A percentile compares a stretch with the other conserved stretches of the same genome.
Conservation (phyloP, 2,888 invertebrate genomes). For the Lycophotia porphyrea region DNA sequence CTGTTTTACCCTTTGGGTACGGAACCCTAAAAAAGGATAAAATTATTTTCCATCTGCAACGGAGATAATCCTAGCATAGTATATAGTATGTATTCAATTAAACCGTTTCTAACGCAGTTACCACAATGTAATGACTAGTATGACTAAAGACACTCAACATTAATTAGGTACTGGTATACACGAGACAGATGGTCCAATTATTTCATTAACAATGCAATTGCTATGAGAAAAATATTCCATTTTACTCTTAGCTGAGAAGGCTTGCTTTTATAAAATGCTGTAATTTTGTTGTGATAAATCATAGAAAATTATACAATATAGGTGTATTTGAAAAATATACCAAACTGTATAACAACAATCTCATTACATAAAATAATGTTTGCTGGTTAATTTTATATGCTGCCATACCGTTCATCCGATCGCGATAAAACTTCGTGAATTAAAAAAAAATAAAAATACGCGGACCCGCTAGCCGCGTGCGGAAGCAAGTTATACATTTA, state of each 20-base stretch:
- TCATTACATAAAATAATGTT: too few relatives aligned
- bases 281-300: too few relatives aligned
- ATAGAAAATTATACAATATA: too few relatives aligned
- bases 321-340: too few relatives aligned
- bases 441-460: too few relatives aligned
- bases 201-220: slow-evolving; percentile 41
- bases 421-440: too few relatives aligned
- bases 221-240: slow-evolving; percentile 30
- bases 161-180: background rate
- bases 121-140: background rate
- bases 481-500: too few relatives aligned
- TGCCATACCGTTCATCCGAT: too few relatives aligned
- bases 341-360: too few relatives aligned
- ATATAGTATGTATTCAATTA: slow-evolving; percentile 4
- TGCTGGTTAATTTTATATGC: background rate
- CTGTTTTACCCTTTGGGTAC: too few relatives aligned
- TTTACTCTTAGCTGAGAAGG: background rate
- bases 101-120: background rate
- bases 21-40: too few relatives aligned
- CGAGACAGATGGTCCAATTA: slow-evolving; percentile 12
- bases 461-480: too few relatives aligned
- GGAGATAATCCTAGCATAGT: background rate
- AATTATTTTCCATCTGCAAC: background rate
- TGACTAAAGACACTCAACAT: background rate
- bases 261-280: background rate